These are phyloP conservation scores for Ditula angustiorana DNA, from an alignment of 2,888 invertebrate genomes.

Conservation along the genomic window DNA sequence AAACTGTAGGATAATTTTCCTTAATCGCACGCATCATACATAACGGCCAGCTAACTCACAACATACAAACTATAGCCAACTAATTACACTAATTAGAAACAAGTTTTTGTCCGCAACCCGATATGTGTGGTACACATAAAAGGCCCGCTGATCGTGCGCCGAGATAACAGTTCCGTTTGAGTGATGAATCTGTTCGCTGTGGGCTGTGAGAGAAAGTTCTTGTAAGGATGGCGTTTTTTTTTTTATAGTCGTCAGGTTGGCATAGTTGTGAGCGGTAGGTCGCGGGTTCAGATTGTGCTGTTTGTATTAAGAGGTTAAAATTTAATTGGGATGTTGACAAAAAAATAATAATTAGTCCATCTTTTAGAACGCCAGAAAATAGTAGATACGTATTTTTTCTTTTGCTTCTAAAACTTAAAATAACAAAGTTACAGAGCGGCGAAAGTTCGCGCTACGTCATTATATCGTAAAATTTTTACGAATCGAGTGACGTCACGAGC, in stretches of 20 bases:
- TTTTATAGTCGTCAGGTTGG: too few species aligned
- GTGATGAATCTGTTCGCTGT: constrained; percentile 51
- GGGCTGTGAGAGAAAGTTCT: constrained; percentile 35
- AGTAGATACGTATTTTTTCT: too few species aligned
- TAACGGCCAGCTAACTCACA: constrained; percentile 42
- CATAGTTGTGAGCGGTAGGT: neutral
- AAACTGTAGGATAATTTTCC: neutral
- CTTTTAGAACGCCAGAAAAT: too few species aligned
- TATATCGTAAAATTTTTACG: too few species aligned
- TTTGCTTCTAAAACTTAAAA: too few species aligned
- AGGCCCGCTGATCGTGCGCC: constrained; percentile 56
- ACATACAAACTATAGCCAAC: constrained; percentile 45
- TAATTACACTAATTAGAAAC: constrained; percentile 81
- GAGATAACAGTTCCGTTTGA: constrained; percentile 53
- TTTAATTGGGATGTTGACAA: too few species aligned
- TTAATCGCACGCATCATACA: constrained; percentile 22
- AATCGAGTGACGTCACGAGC: too few species aligned
- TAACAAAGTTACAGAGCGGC: too few species aligned
- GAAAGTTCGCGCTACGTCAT: too few species aligned
- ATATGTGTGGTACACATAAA: constrained; percentile 63
- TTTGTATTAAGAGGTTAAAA: too few species aligned
- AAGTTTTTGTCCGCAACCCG: constrained; percentile 72
- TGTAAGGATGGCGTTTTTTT: neutral
- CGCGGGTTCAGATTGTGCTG: neutral
- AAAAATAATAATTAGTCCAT: too few species aligned